Base-by-base conservation (phyloP, 1,140 invertebrate species). In the Leptoteleia sp. region DNA sequence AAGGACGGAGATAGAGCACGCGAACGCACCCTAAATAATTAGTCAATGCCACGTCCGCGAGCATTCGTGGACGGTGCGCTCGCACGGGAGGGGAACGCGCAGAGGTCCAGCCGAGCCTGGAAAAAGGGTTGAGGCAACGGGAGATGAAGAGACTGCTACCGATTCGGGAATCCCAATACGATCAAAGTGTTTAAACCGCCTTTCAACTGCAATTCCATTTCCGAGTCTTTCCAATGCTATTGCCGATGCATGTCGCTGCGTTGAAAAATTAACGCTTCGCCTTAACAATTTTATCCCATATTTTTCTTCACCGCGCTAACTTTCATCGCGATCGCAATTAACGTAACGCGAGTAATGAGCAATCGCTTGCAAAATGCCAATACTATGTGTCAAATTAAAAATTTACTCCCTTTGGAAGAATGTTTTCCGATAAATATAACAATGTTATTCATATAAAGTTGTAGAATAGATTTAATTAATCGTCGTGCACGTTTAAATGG, bases 11-110 rank as follows among this genome's bases (percentile, higher is more conserved):
- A 64, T 38, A 42, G 76, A 78, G 76, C 73, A 79, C 79, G 79
- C 78, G 64, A 80, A 77, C 67, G 83, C 86, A 86, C 83, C 84
- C 84, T 85, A 87, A 87, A 88, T 88, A 88, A 88, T 88, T 88
- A 88, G 87, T 88, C 87, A 87, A 85, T 86, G 87, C 84, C 85
- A 87, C 86, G 79, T 87, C 82, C 81, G 67, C 76, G 76, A 77
- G 54, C 67, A 80, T 81, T 73, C 54, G 29, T 75, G 50, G 55
- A 65, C 6, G 13, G 9, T n/a, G 2, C 19, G 54, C 43, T 37
- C 19, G 35, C 45, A 19, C 25, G 27, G 38, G 35, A 54, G 29
- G 50, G 19, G 43, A 15, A 12, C 9, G 52, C 19, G 59, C 19
- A 43, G 31, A 48, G 50, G 52, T 54, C 47, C 48, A 16, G 37